A percentile compares a stretch with the other conserved stretches of the same genome.
Evolutionary conservation across 2,797 vertebrate genomes (phyloP).

Genomic region (Lepidocolaptes lacrymiger): DNA sequence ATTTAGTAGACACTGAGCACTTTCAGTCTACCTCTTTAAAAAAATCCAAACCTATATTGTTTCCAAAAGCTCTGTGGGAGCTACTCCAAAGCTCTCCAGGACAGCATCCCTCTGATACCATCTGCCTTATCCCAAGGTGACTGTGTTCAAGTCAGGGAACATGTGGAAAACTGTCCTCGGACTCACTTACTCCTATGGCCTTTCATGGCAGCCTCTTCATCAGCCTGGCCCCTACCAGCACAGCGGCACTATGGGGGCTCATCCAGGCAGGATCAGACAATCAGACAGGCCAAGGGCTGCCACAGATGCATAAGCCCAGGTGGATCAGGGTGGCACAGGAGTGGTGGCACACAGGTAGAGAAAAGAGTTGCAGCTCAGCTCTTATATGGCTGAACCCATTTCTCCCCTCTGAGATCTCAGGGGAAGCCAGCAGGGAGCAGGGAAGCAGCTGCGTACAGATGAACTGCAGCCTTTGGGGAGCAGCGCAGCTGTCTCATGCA

Average conservation of each 20-base stretch:
- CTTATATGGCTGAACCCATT: neutral
- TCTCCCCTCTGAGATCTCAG: neutral
- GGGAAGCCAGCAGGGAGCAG: neutral
- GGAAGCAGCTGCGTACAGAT: neutral
- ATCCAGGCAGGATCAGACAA: neutral
- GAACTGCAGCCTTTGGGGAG: neutral
- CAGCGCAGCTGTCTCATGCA: rapidly evolving
- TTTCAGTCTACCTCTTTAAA: neutral
- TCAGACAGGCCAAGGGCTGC: neutral
- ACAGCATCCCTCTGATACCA: neutral
- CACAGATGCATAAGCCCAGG: neutral
- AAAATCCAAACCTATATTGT: neutral
- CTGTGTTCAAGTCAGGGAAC: neutral
- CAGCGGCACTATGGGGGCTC: neutral
- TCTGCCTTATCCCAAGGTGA: neutral
- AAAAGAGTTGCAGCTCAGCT: neutral
- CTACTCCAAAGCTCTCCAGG: neutral
- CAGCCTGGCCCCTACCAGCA: neutral
- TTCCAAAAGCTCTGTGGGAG: neutral
- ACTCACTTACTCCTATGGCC: rapidly evolving
- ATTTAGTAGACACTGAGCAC: neutral
- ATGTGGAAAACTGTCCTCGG: neutral
- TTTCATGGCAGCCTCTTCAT: neutral
- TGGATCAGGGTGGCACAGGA: neutral
- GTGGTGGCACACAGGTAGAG: neutral